Evolutionary conservation across 2,113 vertebrate species (phyloP).

Genomic region (Dermatemys mawii): DNA sequence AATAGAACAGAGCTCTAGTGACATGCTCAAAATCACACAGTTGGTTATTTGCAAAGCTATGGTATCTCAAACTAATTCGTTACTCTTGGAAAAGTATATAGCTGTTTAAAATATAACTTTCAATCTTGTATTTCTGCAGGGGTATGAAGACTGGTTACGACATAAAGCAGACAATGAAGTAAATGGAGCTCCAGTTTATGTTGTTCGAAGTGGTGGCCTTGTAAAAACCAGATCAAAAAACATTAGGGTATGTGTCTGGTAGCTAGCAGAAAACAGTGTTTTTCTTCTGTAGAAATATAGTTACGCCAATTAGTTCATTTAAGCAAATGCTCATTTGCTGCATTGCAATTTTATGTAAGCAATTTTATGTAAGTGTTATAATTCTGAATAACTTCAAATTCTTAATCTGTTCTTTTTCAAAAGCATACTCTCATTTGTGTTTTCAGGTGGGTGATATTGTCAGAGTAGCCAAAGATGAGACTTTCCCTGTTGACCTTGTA

Average conservation of each 20-base stretch:
- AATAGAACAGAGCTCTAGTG: neutral
- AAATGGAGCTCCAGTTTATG: conserved; percentile 96
- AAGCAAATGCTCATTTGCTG: neutral
- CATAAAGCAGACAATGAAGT: conserved; percentile 99
- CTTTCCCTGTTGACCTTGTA: conserved; percentile 94
- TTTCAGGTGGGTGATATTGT: conserved; percentile 96
- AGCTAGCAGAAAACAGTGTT: neutral
- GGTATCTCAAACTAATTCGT: neutral
- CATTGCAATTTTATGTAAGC: neutral
- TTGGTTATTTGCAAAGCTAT: neutral
- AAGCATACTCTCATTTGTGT: neutral
- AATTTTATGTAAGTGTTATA: too few relatives aligned
- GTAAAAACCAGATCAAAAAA: conserved; percentile 98
- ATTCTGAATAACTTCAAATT: neutral
- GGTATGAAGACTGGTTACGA: conserved; percentile 97
- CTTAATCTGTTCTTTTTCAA: neutral
- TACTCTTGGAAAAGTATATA: neutral
- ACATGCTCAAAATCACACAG: neutral
- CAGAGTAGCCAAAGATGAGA: conserved; percentile 98
- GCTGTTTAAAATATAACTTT: neutral
- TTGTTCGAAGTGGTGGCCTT: conserved; percentile 97
- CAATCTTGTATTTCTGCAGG: conserved; percentile 78
- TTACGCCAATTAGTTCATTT: neutral
- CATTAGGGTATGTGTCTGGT: conserved; percentile 86
- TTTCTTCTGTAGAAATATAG: neutral